phyloP scores from a whole-genome alignment of 2,113 vertebrate genomes.

The Chrysochloris asiatica region DNA sequence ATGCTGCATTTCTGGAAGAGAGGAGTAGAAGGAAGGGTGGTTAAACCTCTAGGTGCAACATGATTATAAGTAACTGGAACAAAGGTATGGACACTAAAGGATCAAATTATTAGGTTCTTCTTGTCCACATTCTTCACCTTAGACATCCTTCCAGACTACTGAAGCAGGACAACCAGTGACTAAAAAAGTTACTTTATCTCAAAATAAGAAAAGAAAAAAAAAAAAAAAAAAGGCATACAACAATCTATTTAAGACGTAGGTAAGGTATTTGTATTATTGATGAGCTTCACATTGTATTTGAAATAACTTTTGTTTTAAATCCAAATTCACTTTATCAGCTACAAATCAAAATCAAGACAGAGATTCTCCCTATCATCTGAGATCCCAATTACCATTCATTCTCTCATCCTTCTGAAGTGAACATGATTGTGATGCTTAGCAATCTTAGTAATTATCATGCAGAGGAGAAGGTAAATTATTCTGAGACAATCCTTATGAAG shows the following conservation, averaged over 20 bases:
- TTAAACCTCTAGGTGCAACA: background rate
- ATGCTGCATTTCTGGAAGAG: rapidly evolving
- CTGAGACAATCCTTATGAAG: conserved; percentile 51
- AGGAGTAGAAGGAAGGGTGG: background rate
- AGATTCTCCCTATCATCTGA: conserved; percentile 21
- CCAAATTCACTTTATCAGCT: conserved; percentile 24
- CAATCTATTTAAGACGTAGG: background rate
- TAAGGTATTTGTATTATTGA: background rate
- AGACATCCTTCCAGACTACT: background rate
- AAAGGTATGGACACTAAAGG: background rate
- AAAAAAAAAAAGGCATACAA: too few relatives aligned
- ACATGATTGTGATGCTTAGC: conserved; percentile 44
- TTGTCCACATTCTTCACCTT: background rate
- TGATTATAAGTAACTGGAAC: background rate
- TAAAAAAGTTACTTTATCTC: background rate
- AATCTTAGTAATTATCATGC: conserved; percentile 53
- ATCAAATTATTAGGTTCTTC: background rate
- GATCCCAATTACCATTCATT: conserved; percentile 52
- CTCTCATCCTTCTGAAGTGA: conserved; percentile 27
- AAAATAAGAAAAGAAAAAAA: too few relatives aligned
- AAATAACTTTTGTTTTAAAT: background rate
- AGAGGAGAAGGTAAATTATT: conserved; percentile 44
- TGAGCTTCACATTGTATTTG: conserved; percentile 14
- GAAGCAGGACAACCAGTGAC: background rate
- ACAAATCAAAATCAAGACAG: conserved; percentile 32